These are phyloP conservation scores for Rotaria magnacalcarata DNA, from an alignment of 2,888 invertebrate species.

Conservation along the genomic window DNA sequence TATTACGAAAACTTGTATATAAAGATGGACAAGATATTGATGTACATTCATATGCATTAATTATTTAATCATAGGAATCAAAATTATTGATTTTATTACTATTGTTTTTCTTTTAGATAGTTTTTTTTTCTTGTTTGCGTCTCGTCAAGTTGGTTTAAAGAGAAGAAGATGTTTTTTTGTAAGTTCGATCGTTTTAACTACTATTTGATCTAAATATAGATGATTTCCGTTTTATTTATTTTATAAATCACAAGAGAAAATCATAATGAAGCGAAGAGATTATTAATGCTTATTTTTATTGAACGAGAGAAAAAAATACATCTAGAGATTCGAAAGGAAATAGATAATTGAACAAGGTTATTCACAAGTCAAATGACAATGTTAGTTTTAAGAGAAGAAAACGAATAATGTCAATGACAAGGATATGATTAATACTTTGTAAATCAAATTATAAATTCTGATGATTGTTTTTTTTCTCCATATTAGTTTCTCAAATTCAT, in stretches of 20 bases:
- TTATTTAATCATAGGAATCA: background rate
- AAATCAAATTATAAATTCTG: too few relatives aligned
- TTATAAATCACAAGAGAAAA: background rate
- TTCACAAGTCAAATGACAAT: too few relatives aligned
- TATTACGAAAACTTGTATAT: background rate
- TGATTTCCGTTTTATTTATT: too few relatives aligned
- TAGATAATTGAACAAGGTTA: too few relatives aligned
- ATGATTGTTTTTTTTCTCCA: too few relatives aligned
- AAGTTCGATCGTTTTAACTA: background rate
- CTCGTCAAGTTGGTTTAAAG: background rate
- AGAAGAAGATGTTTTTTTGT: background rate
- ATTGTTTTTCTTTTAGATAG: background rate
- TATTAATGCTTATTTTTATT: background rate
- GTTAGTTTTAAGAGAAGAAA: too few relatives aligned
- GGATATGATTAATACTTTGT: too few relatives aligned
- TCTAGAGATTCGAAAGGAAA: background rate
- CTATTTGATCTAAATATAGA: too few relatives aligned
- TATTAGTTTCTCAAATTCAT: too few relatives aligned
- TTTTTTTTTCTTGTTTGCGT: background rate
- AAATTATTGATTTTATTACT: background rate
- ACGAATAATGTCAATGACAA: too few relatives aligned
- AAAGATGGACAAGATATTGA: constrained; percentile 16
- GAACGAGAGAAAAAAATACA: background rate
- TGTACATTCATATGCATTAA: background rate
- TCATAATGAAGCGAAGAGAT: background rate